Percentiles rank a stretch among this genome's conserved stretches.
These are phyloP conservation scores for Suncus etruscus DNA, from an alignment of 2,113 vertebrate species.

Conservation along the genomic window DNA sequence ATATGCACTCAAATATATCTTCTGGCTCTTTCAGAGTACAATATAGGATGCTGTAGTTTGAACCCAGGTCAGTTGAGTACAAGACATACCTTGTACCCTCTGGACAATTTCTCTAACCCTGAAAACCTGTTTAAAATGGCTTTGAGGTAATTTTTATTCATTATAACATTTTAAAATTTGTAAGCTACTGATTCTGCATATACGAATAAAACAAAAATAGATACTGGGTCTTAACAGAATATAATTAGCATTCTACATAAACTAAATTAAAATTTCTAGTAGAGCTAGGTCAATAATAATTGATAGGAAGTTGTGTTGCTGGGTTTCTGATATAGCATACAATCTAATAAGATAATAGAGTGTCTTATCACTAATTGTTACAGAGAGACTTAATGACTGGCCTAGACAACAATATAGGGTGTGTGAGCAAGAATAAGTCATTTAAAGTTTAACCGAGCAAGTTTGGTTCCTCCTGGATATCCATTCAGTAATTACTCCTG, in stretches of 20 bases:
- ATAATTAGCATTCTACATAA: neutral
- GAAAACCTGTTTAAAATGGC: neutral
- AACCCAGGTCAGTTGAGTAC: too few relatives aligned
- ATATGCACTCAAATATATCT: too few relatives aligned
- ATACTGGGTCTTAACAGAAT: neutral
- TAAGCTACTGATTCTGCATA: neutral
- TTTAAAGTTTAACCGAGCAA: neutral
- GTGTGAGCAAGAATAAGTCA: neutral
- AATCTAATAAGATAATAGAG: neutral
- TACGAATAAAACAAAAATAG: neutral
- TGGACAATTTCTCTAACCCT: too few relatives aligned
- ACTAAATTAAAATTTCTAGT: neutral
- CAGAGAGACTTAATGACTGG: neutral
- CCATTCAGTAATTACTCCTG: too few relatives aligned
- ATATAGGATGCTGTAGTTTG: too few relatives aligned
- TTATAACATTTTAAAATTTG: neutral
- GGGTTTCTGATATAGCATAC: neutral
- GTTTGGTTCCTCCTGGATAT: neutral
- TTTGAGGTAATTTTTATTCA: neutral
- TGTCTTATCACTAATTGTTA: neutral
- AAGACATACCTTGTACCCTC: too few relatives aligned
- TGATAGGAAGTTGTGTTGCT: rapidly evolving
- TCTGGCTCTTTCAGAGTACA: too few relatives aligned
- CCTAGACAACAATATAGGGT: too few relatives aligned
- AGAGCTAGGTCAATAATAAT: neutral